A percentile compares a stretch with the other conserved stretches of the same genome.
These are phyloP conservation scores for Xylota segnis DNA, from an alignment of 2,888 invertebrate genomes.

Conservation along the genomic window DNA sequence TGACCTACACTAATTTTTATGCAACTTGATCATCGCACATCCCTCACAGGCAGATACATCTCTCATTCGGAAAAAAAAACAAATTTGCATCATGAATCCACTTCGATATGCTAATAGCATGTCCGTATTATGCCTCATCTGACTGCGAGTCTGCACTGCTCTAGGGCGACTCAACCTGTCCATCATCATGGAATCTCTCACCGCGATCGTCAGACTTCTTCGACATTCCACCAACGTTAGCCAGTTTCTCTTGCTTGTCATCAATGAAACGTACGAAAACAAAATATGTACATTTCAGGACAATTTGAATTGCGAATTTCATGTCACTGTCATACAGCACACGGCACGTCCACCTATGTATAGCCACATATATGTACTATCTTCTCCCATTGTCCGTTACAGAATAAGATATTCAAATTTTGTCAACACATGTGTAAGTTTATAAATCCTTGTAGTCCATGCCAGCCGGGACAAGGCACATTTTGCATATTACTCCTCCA, in stretches of 20 bases:
- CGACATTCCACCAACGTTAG: constrained; percentile 27
- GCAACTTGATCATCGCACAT: constrained; percentile 54
- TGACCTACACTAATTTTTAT: constrained; percentile 73
- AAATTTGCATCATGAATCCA: constrained; percentile 68
- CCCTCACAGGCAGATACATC: constrained; percentile 2
- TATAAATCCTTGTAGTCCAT: constrained; percentile 62
- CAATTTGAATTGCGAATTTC: constrained; percentile 83
- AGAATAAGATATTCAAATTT: constrained; percentile 68
- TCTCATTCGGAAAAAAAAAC: constrained; percentile 33
- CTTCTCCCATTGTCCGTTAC: constrained; percentile 65
- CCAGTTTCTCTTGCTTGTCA: constrained; percentile 30
- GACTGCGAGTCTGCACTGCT: constrained; percentile 32
- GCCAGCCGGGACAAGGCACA: constrained; percentile 19
- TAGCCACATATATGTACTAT: not conserved
- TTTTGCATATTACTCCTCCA: constrained; percentile 68
- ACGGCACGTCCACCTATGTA: constrained; percentile 39
- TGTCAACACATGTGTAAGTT: constrained; percentile 63
- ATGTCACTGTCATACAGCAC: constrained; percentile 76
- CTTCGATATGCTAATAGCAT: constrained; percentile 67
- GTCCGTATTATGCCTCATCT: constrained; percentile 66
- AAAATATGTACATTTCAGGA: constrained; percentile 67
- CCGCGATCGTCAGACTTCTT: constrained; percentile 61
- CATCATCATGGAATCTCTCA: constrained; percentile 56
- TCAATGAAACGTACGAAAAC: constrained; percentile 61
- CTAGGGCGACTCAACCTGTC: constrained; percentile 56